These are phyloP conservation scores for Galaxea fascicularis DNA, from an alignment of 92 coral and sea anemone genomes.

Conservation along the genomic window DNA sequence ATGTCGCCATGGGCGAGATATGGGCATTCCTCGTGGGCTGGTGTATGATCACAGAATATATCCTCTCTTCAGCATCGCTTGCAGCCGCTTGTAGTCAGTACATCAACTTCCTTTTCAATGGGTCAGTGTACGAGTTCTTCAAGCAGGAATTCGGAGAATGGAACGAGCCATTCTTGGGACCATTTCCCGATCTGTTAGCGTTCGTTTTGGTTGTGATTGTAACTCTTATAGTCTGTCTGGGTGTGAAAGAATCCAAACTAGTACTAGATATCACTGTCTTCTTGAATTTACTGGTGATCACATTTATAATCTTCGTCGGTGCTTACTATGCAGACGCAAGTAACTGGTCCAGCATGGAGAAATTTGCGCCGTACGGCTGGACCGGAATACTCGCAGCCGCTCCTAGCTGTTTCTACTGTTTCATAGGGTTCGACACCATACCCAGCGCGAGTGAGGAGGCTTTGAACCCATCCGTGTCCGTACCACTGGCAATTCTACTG, in stretches of 20 bases:
- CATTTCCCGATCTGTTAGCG: conserved; percentile 76
- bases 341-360: conserved; percentile 81
- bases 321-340: conserved; percentile 64
- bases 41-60: conserved; percentile 81
- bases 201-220: conserved; percentile 68
- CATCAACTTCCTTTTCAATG: conserved; percentile 74
- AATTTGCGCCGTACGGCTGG: conserved; percentile 88
- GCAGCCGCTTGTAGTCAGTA: conserved; percentile 84
- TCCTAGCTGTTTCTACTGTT: conserved; percentile 79
- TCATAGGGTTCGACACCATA: conserved; percentile 81
- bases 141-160: conserved; percentile 63
- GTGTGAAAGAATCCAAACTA: conserved; percentile 77
- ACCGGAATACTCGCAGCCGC: conserved; percentile 77
- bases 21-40: conserved; percentile 90
- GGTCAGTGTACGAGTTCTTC: conserved; percentile 52
- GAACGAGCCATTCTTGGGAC: conserved; percentile 50
- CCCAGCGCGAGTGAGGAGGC: conserved; percentile 90
- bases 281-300: conserved; percentile 61
- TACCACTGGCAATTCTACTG: conserved; percentile 70
- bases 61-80: conserved; percentile 77
- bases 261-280: conserved; percentile 60
- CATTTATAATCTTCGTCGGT: conserved; percentile 76
- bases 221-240: conserved; percentile 69
- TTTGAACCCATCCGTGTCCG: conserved; percentile 67
- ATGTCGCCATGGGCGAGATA: conserved; percentile 84